Evolutionary conservation across 2,888 invertebrate species (phyloP), one percentile per base, ranked within the genome.

Genomic region (Megalurothrips usitatus): DNA sequence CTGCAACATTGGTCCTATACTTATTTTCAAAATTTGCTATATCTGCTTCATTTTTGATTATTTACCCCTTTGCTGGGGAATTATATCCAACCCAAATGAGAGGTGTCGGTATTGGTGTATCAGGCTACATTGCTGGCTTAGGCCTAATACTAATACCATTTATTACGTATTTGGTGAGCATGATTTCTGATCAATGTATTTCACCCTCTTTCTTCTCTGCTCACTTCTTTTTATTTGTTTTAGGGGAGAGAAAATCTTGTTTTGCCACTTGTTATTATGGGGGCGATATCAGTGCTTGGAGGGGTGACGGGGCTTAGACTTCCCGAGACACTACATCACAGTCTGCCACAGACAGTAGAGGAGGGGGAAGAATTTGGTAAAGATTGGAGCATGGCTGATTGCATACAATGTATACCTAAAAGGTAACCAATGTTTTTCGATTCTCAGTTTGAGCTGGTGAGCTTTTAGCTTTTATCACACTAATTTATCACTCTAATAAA

Each of bases 11-110:
- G 78, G 89, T 93, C 82, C 88, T 96, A 26, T 96, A 94, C 87
- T 88, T 95, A 68, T 89, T 95, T 85, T 94, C 96, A 19, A 97
- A 97, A 88, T 95, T 95, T 83, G 92, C 96, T 83, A 94, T 96
- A 86, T 96, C 96, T 1, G 96, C 96, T 10, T 95, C 96, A 10
- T 97, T 96, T 88, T 89, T 96, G 81, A 95, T 96, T 83, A 95
- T 97, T 85, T 97, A 96, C 87, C 96, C 96, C 0, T 96, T 96
- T 87, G 96, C 96, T 84, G 95, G 95, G 14, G 97, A 97, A 88
- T 87, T 97, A 34, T 96, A 96, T 87, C 97, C 97, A 1, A 97
- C 96, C 2, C 94, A 95, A 86, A 90, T 96, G 79, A 90, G 97
- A 84, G 96, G 96, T 2, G 90, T 96, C 81, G 97, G 96, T 23